phyloP scores from a whole-genome alignment of 2,113 vertebrate species.

The Petrocephalus microphthalmus region DNA sequence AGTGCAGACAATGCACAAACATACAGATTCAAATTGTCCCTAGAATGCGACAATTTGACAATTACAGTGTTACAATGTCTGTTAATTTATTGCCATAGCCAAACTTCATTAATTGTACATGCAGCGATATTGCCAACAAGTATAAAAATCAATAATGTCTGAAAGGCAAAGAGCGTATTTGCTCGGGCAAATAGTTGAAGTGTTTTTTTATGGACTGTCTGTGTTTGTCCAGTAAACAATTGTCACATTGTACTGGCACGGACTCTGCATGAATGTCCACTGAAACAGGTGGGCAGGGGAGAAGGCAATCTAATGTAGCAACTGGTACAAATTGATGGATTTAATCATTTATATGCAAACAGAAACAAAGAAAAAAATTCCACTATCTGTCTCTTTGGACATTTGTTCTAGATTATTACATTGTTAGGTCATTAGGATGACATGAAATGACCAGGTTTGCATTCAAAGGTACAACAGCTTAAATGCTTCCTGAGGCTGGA shows the following conservation, averaged over 20 bases:
- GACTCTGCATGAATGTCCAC: conserved; percentile 21
- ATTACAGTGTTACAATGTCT: neutral
- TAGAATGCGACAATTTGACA: neutral
- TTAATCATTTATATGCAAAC: conserved; percentile 6
- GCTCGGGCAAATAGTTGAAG: conserved; percentile 59
- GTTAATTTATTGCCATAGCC: neutral
- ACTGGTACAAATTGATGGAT: neutral
- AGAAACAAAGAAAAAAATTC: neutral
- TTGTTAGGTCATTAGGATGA: neutral
- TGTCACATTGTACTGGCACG: conserved; percentile 44
- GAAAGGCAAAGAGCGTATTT: conserved; percentile 64
- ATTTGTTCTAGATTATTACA: neutral
- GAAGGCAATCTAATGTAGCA: neutral
- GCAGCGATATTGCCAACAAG: conserved; percentile 2
- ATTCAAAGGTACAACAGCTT: neutral
- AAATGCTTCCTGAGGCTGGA: neutral
- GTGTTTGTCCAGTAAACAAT: conserved; percentile 62
- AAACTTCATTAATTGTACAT: neutral
- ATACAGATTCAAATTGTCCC: neutral
- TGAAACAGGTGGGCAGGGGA: neutral
- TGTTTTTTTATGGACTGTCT: conserved; percentile 61
- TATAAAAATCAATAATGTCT: conserved; percentile 44
- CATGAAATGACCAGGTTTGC: neutral
- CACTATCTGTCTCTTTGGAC: neutral
- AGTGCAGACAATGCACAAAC: neutral